Base-by-base conservation (phyloP, 2,113 vertebrate genomes). In the Hepsetus odoe region DNA sequence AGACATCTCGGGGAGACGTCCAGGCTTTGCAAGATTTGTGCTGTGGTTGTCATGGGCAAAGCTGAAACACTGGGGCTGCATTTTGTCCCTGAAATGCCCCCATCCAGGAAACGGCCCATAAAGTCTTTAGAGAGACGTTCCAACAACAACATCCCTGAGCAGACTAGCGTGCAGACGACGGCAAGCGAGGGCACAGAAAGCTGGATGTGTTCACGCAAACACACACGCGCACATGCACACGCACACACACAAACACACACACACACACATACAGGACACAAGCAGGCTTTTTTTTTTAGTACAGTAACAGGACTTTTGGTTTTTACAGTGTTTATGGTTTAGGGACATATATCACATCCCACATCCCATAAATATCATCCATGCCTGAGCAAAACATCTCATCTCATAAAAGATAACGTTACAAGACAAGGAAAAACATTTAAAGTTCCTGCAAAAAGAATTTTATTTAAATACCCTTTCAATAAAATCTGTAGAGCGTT, bases 11-110 rank as follows among this genome's bases (percentile, higher is more conserved):
- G 78, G 5, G 72, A 87, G 78, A 87, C 84, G 75, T 83, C 89
- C 79, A 87, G 59, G 58, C 80, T 85, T 86, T 87, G 89, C 89
- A 87, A 86, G 83, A 88, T 85, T 88, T 90, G 85, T 85, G 86
- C 51, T 24, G 51, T 11, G 51, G 77, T 78, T 76, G 77, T 69
- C 80, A 81, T 87, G 86, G 82, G 82, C 72, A 76, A 77, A 33
- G 76, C 72, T 85, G 77, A 73, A 74, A 81, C 78, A 86, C 87
- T 84, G 83, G 32, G n/a, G 80, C 72, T 66, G 67, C 70, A 82
- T 66, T 80, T 8, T n/a, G 61, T 88, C 87, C 86, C 85, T 66
- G 38, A 86, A 66, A 61, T 85, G 83, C 73, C 71, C 70, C 78
- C 85, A 75, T 62, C 70, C 82, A 84, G 86, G 85, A 88, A 66